Base-by-base conservation (phyloP, 2,888 invertebrate species). In the Zaprionus obscuricornis region DNA sequence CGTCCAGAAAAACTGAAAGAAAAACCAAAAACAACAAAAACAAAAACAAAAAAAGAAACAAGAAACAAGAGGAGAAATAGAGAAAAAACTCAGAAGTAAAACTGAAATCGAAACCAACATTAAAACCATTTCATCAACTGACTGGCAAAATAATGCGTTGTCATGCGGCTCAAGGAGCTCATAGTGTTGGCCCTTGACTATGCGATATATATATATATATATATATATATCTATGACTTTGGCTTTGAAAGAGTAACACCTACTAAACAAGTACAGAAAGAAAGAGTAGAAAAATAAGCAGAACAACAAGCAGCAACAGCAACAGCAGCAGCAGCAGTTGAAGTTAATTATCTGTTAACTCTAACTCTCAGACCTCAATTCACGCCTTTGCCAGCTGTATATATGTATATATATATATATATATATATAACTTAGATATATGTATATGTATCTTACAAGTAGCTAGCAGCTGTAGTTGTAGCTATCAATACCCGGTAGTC, bases 321-420 rank as follows among this genome's bases (percentile, higher is more conserved):
- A 29, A 34, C 26, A 52, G 31, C 37, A 6, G 14, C 45, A 39
- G 47, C 31, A 11, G 36, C 40, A 67, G 62, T 50, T 42, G 29
- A 57, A 85, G 84, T 78, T 78, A 78, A 85, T 78, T 78, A 85
- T 82, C 74, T 77, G 67, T 85, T 82, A 78, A 77, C 85, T 81
- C 70, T 70, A 47, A 67, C 66, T 59, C 49, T 14, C 22, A 39
- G 31, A 40, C 26, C 66, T 59, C 59, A 62, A 67, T 77, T 84
- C 78, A 73, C 83, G 67, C 85, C 77, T 75, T n/a, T n/a, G n/a
- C n/a, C n/a, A n/a, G 10, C 6, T 10, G 29, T 29, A 29, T 29
- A 3, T 29, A 29, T 29, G 10, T 29, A 3, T 10, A 6, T 29
- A 29, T 29, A 3, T 3, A 14, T n/a, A 37, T n/a, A n/a, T n/a